Evolutionary conservation across 2,797 vertebrate genomes (phyloP), one percentile per base, ranked within the genome.

Genomic region (Acipenser transmontanus): DNA sequence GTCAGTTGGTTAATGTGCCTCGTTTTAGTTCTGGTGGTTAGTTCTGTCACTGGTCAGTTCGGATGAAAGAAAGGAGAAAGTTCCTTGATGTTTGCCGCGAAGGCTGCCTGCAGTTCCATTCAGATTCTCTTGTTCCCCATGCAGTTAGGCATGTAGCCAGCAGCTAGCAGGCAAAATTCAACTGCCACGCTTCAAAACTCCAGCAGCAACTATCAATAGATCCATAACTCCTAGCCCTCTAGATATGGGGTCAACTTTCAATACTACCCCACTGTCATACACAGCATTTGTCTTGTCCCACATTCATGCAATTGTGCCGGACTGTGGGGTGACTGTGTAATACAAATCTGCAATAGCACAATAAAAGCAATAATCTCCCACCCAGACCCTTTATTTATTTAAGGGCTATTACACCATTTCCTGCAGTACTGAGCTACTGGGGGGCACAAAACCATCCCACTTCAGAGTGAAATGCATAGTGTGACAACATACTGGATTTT

Each of bases 321-420:
- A 84, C 85, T 81, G 65, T 10, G 64, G 81, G 83, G 83, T 8
- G 77, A 84, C 78, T 82, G 78, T 77, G 87, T 89, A 90, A 89
- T 88, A 69, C 87, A 77, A 79, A 81, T 82, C 81, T 75, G 88
- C 92, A 98, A 97, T 88, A 89, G 91, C 92, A 94, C 94, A 98
- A 98, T 94, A 92, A 88, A 84, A 87, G 84, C 89, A 93, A 92
- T 94, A 92, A 95, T 93, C 93, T 92, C 93, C 92, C 88, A 86
- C 91, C 86, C 91, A 81, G 89, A 78, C 84, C 88, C 92, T 95
- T 96, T 89, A 89, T 91, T 84, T 82, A 84, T 86, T 82, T 88
- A 90, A 90, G 89, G 82, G 81, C 85, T 88, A 82, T 87, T 85
- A 95, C 94, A 95, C 83, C 92, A 80, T 88, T 90, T 93, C 94